Percentiles rank a stretch among this genome's conserved stretches.
Evolutionary conservation across 2,888 invertebrate genomes (phyloP).

Genomic region (Lithophane socia): DNA sequence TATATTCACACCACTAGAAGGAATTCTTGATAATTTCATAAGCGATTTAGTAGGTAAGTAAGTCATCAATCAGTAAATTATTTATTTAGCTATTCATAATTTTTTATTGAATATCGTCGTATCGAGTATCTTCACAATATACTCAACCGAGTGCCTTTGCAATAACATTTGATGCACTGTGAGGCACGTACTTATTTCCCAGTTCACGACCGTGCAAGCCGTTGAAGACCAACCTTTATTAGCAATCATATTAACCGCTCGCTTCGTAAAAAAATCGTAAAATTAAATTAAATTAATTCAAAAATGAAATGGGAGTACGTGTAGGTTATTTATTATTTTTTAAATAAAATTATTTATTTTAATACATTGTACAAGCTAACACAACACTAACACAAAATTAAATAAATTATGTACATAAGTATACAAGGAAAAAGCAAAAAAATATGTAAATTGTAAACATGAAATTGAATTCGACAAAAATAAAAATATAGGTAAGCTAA

Average conservation of each 20-base stretch:
- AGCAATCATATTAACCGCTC: not conserved
- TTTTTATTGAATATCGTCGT: no score
- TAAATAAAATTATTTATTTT: no score
- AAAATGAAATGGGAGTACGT: no score
- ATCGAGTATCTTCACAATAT: not conserved
- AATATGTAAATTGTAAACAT: no score
- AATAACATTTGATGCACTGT: slow-evolving; percentile 19
- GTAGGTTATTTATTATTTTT: no score
- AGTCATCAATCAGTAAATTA: not conserved
- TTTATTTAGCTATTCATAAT: not conserved
- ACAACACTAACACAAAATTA: no score
- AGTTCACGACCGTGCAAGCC: slow-evolving; percentile 40
- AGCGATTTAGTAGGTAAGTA: not conserved
- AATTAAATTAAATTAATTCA: not conserved
- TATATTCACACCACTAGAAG: not conserved
- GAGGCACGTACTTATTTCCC: slow-evolving; percentile 10
- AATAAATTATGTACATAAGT: no score
- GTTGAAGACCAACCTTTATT: not conserved
- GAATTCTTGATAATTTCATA: not conserved
- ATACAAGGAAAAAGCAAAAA: no score
- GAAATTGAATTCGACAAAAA: no score
- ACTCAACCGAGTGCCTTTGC: not conserved
- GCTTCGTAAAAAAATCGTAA: not conserved
- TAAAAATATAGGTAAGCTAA: not conserved
- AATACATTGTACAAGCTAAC: no score